Conservation (phyloP, 2,113 vertebrate species). For the Pimephales promelas region DNA sequence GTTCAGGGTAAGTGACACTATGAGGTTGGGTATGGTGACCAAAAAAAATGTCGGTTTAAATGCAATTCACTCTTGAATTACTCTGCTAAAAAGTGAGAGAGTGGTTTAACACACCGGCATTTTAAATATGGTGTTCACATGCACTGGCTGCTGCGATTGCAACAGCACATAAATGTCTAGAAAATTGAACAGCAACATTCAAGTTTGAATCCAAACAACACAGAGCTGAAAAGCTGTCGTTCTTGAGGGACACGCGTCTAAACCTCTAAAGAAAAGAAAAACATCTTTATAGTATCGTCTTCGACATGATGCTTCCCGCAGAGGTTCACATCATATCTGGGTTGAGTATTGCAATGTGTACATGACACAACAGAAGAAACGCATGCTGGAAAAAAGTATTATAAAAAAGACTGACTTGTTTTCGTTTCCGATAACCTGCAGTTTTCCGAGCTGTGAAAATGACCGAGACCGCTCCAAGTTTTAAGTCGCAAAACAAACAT, state of each 20-base stretch:
- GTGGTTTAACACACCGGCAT: slow-evolving; percentile 42
- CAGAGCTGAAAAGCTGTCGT: slow-evolving; percentile 32
- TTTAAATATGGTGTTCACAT: slow-evolving; percentile 53
- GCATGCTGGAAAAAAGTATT: slow-evolving; percentile 49
- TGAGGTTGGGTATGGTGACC: slow-evolving; percentile 33
- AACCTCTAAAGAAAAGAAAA: not conserved
- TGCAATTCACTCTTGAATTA: slow-evolving; percentile 43
- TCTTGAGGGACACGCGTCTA: slow-evolving; percentile 40
- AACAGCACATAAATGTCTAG: slow-evolving; percentile 46
- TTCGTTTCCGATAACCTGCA: slow-evolving; percentile 7
- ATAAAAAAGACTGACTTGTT: slow-evolving; percentile 20
- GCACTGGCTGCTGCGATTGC: slow-evolving; percentile 45
- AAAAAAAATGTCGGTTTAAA: slow-evolving; percentile 39
- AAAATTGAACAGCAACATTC: slow-evolving; percentile 37
- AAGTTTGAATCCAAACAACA: slow-evolving; percentile 41
- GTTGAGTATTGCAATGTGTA: slow-evolving; percentile 40
- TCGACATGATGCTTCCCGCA: slow-evolving; percentile 9
- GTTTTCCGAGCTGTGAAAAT: slow-evolving; percentile 18
- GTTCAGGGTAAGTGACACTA: slow-evolving; percentile 44
- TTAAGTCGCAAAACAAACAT: not conserved
- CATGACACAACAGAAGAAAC: slow-evolving; percentile 46
- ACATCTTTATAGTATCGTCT: slow-evolving; percentile 7
- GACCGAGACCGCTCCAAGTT: not conserved
- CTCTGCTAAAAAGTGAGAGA: slow-evolving; percentile 41
- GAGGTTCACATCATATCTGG: slow-evolving; percentile 35